Evolutionary conservation across 2,797 vertebrate genomes (phyloP).

Genomic region (Acipenser oxyrinchus): DNA sequence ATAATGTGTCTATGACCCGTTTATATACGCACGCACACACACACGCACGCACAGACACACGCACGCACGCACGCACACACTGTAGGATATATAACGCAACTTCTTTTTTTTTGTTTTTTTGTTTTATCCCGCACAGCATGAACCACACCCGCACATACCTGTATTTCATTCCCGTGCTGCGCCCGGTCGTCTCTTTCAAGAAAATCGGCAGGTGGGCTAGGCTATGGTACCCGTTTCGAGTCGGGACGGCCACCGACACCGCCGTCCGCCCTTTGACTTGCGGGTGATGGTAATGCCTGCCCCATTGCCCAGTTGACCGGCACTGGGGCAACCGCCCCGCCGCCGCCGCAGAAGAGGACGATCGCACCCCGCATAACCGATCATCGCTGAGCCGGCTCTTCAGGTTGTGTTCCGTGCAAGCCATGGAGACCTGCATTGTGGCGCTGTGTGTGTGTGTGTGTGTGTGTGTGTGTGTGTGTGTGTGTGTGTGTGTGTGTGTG

Average conservation of each 20-base stretch:
- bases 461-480: no score
- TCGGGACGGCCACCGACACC: constrained; percentile 24
- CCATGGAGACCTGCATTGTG: constrained; percentile 61
- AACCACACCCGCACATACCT: constrained; percentile 11
- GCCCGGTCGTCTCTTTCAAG: constrained; percentile 49
- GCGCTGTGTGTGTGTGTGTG: no score
- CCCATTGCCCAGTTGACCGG: constrained; percentile 30
- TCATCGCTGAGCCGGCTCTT: constrained; percentile 60
- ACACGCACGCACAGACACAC: constrained; percentile 15
- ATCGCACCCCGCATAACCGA: constrained; percentile 47
- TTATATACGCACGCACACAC: background rate
- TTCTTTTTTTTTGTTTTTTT: constrained; percentile 24
- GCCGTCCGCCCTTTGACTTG: constrained; percentile 25
- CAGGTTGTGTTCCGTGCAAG: constrained; percentile 59
- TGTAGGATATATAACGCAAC: constrained; percentile 26
- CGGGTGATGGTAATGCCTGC: constrained; percentile 5
- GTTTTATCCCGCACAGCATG: constrained; percentile 25
- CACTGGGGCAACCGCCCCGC: constrained; percentile 31
- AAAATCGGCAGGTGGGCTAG: constrained; percentile 35
- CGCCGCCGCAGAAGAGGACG: constrained; percentile 19
- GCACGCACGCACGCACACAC: constrained; percentile 30
- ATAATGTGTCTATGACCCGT: no score
- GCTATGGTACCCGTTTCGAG: constrained; percentile 22
- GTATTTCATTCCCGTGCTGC: constrained; percentile 30
- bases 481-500: no score